Evolutionary conservation across 1,140 invertebrate species (phyloP), one percentile per base, ranked within the genome.

Genomic region (Caenorhabditis remanei): DNA sequence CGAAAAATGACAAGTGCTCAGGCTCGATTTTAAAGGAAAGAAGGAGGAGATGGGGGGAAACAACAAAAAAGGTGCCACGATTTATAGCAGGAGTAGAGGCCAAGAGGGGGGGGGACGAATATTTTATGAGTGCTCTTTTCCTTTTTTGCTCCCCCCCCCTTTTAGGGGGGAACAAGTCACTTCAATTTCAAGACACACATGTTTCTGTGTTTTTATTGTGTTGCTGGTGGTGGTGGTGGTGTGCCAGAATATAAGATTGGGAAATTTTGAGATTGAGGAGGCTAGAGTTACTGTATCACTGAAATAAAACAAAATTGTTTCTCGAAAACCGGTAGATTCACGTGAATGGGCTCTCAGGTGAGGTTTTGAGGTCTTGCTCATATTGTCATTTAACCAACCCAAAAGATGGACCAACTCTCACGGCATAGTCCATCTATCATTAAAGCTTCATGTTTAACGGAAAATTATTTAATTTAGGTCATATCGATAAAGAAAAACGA

Each of bases 61-160:
- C 32, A 50, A 79, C 71, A 79, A 50, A 50, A 50, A 79, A 79
- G 71, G 71, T 79, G 71, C 14, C 71, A 79, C 71, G 71, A 79
- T 79, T 79, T 79, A 79, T 79, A 50, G 16, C 7, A 21, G 9
- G 56, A 8, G 7, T 8, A n/a, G 56, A n/a, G 16, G 13, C 21
- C 19, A n/a, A 0, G 19, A n/a, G n/a, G n/a, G 8, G 21, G 46
- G 4, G n/a, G 2, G 5, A 7, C 19, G 71, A 79, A 79, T 79
- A 79, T 79, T 50, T 79, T 79, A 79, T 79, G 71, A 79, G 71
- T 79, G 46, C 71, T 79, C 71, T 79, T 79, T 79, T 79, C 71
- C 71, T 48, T 50, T 50, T 50, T 53, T 79, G 14, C 19, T 50
- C 46, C 24, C 16, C n/a, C 58, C 11, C 13, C 11, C 9, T 63